Evolutionary conservation across 2,888 invertebrate genomes (phyloP), one percentile per base, ranked within the genome.

Genomic region (Noctuana brunneofusca): DNA sequence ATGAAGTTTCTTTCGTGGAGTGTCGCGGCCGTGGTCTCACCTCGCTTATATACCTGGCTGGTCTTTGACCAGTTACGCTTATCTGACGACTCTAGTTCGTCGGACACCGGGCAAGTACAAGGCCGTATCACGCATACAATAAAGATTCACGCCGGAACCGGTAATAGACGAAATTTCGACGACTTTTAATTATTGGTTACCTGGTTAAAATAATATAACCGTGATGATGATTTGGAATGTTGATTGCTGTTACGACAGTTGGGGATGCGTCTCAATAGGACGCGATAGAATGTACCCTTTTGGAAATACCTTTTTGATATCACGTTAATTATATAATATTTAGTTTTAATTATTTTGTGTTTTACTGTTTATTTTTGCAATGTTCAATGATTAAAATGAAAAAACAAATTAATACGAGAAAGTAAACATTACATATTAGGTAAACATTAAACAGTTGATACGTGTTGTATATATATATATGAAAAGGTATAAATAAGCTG

Each of bases 1-100:
- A 71, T 78, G 76, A 66, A 72, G 73, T 71, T 75, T 74, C n/a
- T 2, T 24, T 50, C 22, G 16, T 24, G 76, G 71, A 86, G 81
- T 89, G 89, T 84, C 82, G 79, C 71, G 73, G 65, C 67, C 70
- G 67, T 69, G 69, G 65, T 69, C 71, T 75, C 65, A 65, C 67
- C 73, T 69, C 71, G 75, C 83, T 88, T 88, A 84, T 88, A 89
- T 89, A 89, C 75, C 58, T 12, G 2, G 32, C 12, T 16, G 11
- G 41, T 16, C 41, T 16, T 5, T 41, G 41, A 41, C 43, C 9
- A 32, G 41, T 18, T 30, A 18, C 41, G 52, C 24, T 50, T 49
- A 35, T 73, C 72, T 71, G 69, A 68, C 66, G 68, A 72, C 72
- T 71, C 70, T 74, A 35, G 35, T 35, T 3, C 35, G 35, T 35